Evolutionary conservation across 1,140 invertebrate species (phyloP).

Genomic region (Ridgeia piscesae): DNA sequence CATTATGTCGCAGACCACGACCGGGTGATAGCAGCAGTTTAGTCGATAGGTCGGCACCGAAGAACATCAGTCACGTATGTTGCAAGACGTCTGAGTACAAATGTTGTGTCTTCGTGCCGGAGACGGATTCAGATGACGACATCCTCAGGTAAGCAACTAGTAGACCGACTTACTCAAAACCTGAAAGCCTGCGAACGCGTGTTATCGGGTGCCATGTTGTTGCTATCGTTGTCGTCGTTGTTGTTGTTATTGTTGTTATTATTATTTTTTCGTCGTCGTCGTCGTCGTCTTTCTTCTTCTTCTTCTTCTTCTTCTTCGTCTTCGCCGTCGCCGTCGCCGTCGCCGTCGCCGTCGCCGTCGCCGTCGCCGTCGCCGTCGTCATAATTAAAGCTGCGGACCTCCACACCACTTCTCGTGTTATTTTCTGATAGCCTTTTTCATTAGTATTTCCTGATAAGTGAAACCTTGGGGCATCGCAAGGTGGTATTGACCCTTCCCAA

Average conservation of each 20-base stretch:
- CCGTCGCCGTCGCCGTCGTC: not conserved
- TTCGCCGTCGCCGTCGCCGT: not conserved
- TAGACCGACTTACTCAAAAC: not conserved
- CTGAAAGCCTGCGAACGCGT: no score
- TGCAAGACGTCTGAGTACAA: not conserved
- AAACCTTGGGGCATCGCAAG: no score
- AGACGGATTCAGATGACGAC: not conserved
- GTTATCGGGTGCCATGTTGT: not conserved
- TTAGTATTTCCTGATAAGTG: not conserved
- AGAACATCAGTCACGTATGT: not conserved
- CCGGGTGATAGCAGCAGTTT: not conserved
- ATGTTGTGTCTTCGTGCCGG: not conserved
- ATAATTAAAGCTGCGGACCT: not conserved
- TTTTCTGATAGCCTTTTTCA: not conserved
- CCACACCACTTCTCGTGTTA: not conserved
- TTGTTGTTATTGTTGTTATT: no score
- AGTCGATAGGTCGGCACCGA: not conserved
- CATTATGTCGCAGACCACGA: not conserved
- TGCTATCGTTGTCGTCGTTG: no score
- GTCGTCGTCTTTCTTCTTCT: no score
- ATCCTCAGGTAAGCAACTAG: not conserved
- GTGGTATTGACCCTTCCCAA: no score
- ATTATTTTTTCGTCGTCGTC: no score
- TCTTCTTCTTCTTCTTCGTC: no score
- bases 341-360: not conserved